A percentile compares a stretch with the other conserved stretches of the same genome.
Conservation (phyloP, 1,140 invertebrate species). For the Drosophila dunni region DNA sequence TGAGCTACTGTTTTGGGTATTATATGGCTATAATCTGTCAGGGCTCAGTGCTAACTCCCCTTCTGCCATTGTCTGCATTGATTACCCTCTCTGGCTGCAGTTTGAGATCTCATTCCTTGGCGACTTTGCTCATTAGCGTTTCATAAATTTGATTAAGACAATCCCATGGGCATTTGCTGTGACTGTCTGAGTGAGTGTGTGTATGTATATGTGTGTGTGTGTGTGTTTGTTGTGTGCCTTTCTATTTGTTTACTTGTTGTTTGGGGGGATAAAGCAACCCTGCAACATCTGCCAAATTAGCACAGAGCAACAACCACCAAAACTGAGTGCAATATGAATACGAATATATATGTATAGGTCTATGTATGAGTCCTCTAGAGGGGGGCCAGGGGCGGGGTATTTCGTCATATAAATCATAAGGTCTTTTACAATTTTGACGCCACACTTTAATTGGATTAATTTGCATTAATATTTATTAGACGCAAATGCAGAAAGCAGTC, state of each 20-base stretch:
- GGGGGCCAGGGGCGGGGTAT: not conserved
- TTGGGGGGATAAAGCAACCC: constrained; percentile 38
- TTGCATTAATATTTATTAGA: constrained; percentile 82
- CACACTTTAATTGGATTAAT: constrained; percentile 80
- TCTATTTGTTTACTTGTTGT: constrained; percentile 24
- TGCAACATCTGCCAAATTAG: constrained; percentile 76
- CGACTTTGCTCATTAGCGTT: constrained; percentile 76
- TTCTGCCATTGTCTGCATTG: constrained; percentile 33
- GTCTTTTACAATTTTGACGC: constrained; percentile 81
- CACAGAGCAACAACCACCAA: constrained; percentile 61
- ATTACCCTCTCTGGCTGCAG: constrained; percentile 39
- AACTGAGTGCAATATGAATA: constrained; percentile 59
- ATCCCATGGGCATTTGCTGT: constrained; percentile 61
- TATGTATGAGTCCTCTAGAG: constrained; percentile 20
- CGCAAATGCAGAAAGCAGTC: constrained; percentile 64
- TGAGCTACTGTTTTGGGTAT: constrained; percentile 75
- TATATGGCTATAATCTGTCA: constrained; percentile 70
- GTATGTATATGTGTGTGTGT: not conserved
- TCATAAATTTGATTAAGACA: constrained; percentile 82
- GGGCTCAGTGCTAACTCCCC: constrained; percentile 9
- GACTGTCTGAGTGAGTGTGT: not conserved
- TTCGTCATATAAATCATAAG: constrained; percentile 53
- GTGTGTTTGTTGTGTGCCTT: constrained; percentile 2
- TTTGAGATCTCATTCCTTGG: constrained; percentile 26
- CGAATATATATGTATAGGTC: constrained; percentile 30